These are phyloP conservation scores for Fragum whitleyi DNA, from an alignment of 2,888 invertebrate genomes.

Conservation along the genomic window DNA sequence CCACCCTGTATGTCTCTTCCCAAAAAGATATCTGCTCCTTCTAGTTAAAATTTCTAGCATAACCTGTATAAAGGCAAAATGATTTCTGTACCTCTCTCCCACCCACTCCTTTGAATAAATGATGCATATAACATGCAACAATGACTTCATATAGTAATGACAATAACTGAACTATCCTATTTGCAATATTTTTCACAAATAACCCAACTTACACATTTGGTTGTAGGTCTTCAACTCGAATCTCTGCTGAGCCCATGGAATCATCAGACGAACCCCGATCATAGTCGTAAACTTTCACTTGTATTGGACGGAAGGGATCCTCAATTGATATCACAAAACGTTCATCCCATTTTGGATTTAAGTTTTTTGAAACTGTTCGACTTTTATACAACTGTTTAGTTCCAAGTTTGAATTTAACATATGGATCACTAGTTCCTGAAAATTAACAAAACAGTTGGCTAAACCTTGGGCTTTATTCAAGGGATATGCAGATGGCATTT, in stretches of 20 bases:
- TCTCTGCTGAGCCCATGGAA: conserved; percentile 96
- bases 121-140: no score
- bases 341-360: conserved; percentile 99
- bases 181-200: no score
- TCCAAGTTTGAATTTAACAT: conserved; percentile 97
- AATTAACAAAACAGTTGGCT: conserved; percentile 25
- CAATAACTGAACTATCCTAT: no score
- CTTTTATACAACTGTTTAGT: conserved; percentile 96
- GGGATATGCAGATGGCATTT: not conserved
- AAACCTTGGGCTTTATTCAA: not conserved
- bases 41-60: no score
- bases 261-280: conserved; percentile 98
- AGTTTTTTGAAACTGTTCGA: conserved; percentile 95
- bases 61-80: no score
- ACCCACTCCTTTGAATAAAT: no score
- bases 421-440: conserved; percentile 96
- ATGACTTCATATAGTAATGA: no score
- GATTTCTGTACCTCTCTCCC: no score
- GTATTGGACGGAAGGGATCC: conserved; percentile 79
- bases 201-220: conserved; percentile 63
- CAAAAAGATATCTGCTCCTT: no score
- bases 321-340: conserved; percentile 91
- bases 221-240: conserved; percentile 90
- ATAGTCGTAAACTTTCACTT: conserved; percentile 93
- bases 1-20: no score